Percentiles rank a stretch among this genome's conserved stretches.
Conservation (phyloP, 2,797 vertebrate genomes). For the Darevskia mixta region DNA sequence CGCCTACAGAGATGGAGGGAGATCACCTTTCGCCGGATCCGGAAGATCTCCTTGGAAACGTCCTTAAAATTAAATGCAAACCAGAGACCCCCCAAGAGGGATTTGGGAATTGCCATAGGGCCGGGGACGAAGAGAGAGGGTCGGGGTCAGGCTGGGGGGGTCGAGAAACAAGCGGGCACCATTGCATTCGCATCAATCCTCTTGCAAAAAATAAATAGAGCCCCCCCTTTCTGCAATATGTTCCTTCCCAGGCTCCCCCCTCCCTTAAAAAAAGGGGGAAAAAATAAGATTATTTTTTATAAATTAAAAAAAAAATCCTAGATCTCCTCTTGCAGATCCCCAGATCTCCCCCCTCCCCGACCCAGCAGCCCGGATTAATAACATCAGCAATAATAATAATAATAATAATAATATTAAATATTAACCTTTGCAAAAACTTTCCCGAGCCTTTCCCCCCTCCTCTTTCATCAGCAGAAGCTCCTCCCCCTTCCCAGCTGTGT, state of each 20-base stretch:
- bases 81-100: neutral
- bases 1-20: neutral
- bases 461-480: neutral
- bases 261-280: no score
- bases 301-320: no score
- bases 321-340: neutral
- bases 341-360: slow-evolving; percentile 19
- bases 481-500: neutral
- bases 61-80: neutral
- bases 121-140: no score
- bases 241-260: no score
- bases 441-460: neutral
- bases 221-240: neutral
- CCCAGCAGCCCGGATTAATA: neutral
- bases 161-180: neutral
- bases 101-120: neutral
- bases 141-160: no score
- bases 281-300: no score
- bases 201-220: no score
- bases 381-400: neutral
- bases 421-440: slow-evolving; percentile 24
- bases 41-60: neutral
- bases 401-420: neutral
- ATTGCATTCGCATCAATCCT: no score
- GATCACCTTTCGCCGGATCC: neutral